Evolutionary conservation across 2,888 invertebrate species (phyloP).

Genomic region (Oscheius sp.): DNA sequence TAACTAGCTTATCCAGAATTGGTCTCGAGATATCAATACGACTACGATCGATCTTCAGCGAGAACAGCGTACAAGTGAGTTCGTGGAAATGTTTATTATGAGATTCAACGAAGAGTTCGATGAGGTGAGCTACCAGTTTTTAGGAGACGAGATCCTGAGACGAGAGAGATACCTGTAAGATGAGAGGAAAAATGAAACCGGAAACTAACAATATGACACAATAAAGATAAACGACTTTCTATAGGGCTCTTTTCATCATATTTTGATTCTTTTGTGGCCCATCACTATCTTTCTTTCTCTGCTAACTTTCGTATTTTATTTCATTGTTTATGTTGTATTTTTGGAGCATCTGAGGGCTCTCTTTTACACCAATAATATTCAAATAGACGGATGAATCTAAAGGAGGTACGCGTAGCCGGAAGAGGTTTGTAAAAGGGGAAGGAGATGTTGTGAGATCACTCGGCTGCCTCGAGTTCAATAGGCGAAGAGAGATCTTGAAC

Average conservation of each 20-base stretch:
- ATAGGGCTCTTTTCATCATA: constrained; percentile 20
- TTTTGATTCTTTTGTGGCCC: constrained; percentile 27
- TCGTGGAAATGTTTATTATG: constrained; percentile 12
- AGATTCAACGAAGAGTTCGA: constrained; percentile 11
- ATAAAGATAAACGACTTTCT: not conserved
- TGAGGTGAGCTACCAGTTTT: not conserved
- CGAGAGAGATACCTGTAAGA: not conserved
- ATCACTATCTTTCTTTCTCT: constrained; percentile 2
- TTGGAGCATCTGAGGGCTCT: constrained; percentile 28
- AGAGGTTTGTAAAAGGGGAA: not conserved
- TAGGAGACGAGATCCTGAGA: constrained; percentile 1
- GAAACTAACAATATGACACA: too few relatives aligned
- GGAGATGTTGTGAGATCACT: constrained; percentile 17
- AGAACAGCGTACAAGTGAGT: not conserved
- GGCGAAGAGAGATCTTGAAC: not conserved
- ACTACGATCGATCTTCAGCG: too few relatives aligned
- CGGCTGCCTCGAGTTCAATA: not conserved
- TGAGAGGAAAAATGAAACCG: constrained; percentile 6
- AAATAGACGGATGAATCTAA: not conserved
- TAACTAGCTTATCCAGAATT: too few relatives aligned
- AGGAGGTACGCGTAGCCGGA: not conserved
- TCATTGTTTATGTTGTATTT: constrained; percentile 9
- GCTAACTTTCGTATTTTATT: constrained; percentile 6
- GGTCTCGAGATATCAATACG: too few relatives aligned
- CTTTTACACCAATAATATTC: constrained; percentile 17